phyloP scores from a whole-genome alignment of 1,140 invertebrate species.

The Orius laevigatus region DNA sequence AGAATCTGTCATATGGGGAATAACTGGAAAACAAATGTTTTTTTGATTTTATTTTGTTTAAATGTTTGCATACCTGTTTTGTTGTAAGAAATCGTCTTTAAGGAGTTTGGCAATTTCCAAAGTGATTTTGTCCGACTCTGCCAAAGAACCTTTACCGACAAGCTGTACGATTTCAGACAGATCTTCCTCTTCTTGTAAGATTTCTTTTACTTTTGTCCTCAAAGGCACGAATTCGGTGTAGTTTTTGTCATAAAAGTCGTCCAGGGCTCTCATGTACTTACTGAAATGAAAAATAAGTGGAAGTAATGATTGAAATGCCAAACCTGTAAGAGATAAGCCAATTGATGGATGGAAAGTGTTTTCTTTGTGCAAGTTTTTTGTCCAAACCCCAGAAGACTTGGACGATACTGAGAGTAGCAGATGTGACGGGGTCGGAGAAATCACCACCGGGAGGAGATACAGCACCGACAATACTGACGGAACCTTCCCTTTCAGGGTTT shows the following conservation, averaged over 20 bases:
- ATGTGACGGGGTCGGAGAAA: constrained; percentile 99
- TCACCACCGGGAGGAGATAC: constrained; percentile 99
- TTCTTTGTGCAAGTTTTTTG: constrained; percentile 97
- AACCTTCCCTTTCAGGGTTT: constrained; percentile 94
- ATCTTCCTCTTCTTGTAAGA: constrained; percentile 98
- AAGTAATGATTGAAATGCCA: background rate
- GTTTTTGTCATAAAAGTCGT: constrained; percentile 99
- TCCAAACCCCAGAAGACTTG: constrained; percentile 99
- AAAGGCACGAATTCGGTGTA: constrained; percentile 96
- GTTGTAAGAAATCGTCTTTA: constrained; percentile 99
- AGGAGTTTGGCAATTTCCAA: constrained; percentile 95
- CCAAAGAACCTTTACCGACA: constrained; percentile 96
- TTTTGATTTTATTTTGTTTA: background rate
- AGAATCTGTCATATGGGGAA: constrained; percentile 92
- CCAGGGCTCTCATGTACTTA: constrained; percentile 95
- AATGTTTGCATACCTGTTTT: constrained; percentile 60
- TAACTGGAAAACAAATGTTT: constrained; percentile 53
- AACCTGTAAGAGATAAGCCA: constrained; percentile 96
- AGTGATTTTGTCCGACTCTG: constrained; percentile 98
- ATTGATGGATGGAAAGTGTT: constrained; percentile 99
- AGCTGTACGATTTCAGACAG: constrained; percentile 98
- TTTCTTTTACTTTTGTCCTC: constrained; percentile 87
- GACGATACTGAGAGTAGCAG: constrained; percentile 96
- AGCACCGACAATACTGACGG: constrained; percentile 98
- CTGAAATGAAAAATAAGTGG: constrained; percentile 34